Base-by-base conservation (phyloP, 2,888 invertebrate species). In the Thysanoteuthis rhombus region DNA sequence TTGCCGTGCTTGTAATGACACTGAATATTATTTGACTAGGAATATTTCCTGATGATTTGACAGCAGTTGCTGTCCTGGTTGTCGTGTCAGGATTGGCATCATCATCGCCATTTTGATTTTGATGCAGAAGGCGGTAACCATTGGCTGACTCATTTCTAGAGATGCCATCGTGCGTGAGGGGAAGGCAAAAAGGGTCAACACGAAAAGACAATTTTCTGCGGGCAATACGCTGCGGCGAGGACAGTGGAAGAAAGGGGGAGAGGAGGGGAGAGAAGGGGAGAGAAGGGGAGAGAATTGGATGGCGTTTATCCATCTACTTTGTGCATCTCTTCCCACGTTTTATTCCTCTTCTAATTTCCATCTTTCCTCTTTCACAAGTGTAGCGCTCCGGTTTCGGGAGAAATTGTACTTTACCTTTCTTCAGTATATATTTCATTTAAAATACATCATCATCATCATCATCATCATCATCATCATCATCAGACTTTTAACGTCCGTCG, bases 221-320 rank as follows among this genome's bases (percentile, higher is more conserved):
- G 75, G 75, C 75, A 75, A 75, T 75, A 75, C 8, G 75, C 75
- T 12, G 36, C 75, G n/a, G 36, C 36, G 36, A 36, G 28, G 58
- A 93, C 52, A 92, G 92, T 58, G 47, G 58, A 32, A 93, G 93
- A 93, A n/a, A 75, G 45, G 92, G 89, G 75, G 89, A 93, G 92
- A 93, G 42, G n/a, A 42, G 40, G 92, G 89, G 92, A 58, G 89
- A 93, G 40, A 92, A 45, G 89, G 40, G 32, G 58, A 92, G 92
- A 58, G 75, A n/a, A 75, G 32, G 39, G n/a, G 75, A 42, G 42
- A 28, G 58, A n/a, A 42, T 16, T 16, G n/a, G 4, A 19, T 16
- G 0, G n/a, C n/a, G 12, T n/a, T n/a, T n/a, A n/a, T 75, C n/a
- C 36, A 75, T 75, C 16, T n/a, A 36, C 12, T n/a, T n/a, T 36